Percentiles rank a stretch among this genome's conserved stretches.
Conservation (phyloP, 2,797 vertebrate genomes). For the Crax fasciolata region DNA sequence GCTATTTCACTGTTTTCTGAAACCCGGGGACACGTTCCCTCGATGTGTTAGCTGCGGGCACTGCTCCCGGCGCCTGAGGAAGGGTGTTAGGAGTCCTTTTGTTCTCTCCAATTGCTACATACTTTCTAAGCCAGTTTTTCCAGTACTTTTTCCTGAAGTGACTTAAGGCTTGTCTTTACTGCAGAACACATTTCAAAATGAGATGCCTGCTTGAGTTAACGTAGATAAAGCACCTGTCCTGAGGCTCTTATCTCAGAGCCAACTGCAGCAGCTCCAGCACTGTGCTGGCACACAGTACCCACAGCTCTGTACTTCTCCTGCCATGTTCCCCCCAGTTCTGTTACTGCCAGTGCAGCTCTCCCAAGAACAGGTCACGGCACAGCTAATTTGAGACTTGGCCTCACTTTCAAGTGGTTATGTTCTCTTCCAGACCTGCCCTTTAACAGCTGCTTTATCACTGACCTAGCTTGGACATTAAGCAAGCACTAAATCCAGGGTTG, state of each 20-base stretch:
- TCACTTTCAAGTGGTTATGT: slow-evolving; percentile 27
- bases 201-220: background rate
- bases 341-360: background rate
- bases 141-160: background rate
- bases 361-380: background rate
- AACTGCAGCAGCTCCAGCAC: background rate
- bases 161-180: background rate
- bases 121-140: background rate
- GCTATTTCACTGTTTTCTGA: background rate
- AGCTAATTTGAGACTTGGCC: slow-evolving; percentile 53
- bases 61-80: background rate
- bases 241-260: background rate
- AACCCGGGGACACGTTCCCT: background rate
- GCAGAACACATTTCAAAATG: background rate
- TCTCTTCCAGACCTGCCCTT: background rate
- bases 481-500: background rate
- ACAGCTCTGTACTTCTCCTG: background rate
- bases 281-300: background rate
- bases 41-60: background rate
- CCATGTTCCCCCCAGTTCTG: background rate
- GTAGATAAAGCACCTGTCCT: background rate
- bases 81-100: background rate
- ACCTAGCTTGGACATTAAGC: slow-evolving; percentile 26
- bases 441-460: slow-evolving; percentile 43
- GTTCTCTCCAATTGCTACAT: background rate